Base-by-base conservation (phyloP, 2,797 vertebrate genomes). In the Anomalospiza imberbis region DNA sequence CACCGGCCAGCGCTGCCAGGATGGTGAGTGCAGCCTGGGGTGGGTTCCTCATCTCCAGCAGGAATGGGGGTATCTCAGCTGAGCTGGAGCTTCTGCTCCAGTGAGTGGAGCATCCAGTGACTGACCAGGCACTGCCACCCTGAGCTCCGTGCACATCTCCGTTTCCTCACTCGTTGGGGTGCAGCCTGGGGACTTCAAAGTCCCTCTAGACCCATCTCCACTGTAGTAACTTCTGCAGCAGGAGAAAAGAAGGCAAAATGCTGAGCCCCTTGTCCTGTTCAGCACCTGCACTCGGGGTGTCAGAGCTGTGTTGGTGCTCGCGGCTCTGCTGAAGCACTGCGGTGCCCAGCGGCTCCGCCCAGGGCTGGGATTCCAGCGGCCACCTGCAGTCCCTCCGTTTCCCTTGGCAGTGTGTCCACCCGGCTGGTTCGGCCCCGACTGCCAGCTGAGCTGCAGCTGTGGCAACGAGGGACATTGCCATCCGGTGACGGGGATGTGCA, bases 391-490 rank as follows among this genome's bases (percentile, higher is more conserved):
- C 3, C 2, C 7, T 17, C 15, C 12, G 26, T 88, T 78, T 87
- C 8, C 9, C 1, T 73, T 76, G 82, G 50, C 91, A 99, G 99
- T 22, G 2, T 99, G 99, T 96, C 98, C 98, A 0, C 91, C 96
- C 0, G 99, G 99, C 62, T 98, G 98, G 76, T 99, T 98, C 3
- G 99, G 99, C 51, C 96, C 97, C 0, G 97, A 93, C 36, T 99
- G 99, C 97, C 99, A 98, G 95, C 95, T 97, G 93, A 98, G 97
- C 76, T 99, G 99, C 93, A 94, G 97, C 80, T 99, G 99, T 14
- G 98, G 98, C 85, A 99, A 99, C 15, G 98, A 98, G 0, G 98
- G 98, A 2, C 98, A 94, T 50, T 99, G 99, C 77, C 97, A 99
- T 61, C 97, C 98, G 0, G 97, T 95, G 89, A 99, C 95, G 0